A percentile compares a stretch with the other conserved stretches of the same genome.
Evolutionary conservation across 2,797 vertebrate genomes (phyloP).

Genomic region (Danio tinwini): DNA sequence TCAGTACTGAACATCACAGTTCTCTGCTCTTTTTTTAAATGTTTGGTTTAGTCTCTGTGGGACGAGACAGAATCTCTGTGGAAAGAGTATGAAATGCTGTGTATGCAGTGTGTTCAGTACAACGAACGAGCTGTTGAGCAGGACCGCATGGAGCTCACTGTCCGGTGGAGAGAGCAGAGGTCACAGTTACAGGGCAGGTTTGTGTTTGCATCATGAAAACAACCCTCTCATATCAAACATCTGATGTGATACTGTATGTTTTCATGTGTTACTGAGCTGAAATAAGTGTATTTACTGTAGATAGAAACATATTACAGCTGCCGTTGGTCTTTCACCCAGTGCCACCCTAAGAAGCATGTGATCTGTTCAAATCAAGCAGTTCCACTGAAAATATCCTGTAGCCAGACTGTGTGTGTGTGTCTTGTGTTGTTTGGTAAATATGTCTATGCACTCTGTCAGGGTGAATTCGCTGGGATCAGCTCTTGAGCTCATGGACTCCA

Average conservation of each 20-base stretch:
- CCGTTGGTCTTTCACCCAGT: not conserved
- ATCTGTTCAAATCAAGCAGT: constrained; percentile 12
- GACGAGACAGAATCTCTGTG: constrained; percentile 80
- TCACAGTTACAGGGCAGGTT: constrained; percentile 81
- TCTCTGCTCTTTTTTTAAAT: not conserved
- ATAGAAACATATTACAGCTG: not conserved
- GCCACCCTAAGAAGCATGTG: not conserved
- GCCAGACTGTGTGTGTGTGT: constrained; percentile 3
- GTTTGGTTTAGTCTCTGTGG: constrained; percentile 77
- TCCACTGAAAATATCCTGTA: constrained; percentile 13
- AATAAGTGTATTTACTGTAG: not conserved
- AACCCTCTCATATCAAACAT: not conserved
- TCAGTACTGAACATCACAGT: not conserved
- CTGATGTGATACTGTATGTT: too few species aligned
- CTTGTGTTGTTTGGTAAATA: constrained; percentile 31
- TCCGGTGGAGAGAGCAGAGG: constrained; percentile 81
- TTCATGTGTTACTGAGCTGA: not conserved
- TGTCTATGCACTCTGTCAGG: constrained; percentile 63
- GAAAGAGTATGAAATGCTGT: constrained; percentile 77
- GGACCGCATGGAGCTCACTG: constrained; percentile 74
- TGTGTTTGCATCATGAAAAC: constrained; percentile 20
- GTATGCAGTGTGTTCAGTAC: constrained; percentile 71
- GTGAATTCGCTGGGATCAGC: constrained; percentile 81
- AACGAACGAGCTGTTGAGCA: constrained; percentile 69
- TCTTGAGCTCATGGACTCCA: constrained; percentile 81